These are phyloP conservation scores for Vulpes ferrilata DNA, from an alignment of 2,113 vertebrate species.

Conservation along the genomic window DNA sequence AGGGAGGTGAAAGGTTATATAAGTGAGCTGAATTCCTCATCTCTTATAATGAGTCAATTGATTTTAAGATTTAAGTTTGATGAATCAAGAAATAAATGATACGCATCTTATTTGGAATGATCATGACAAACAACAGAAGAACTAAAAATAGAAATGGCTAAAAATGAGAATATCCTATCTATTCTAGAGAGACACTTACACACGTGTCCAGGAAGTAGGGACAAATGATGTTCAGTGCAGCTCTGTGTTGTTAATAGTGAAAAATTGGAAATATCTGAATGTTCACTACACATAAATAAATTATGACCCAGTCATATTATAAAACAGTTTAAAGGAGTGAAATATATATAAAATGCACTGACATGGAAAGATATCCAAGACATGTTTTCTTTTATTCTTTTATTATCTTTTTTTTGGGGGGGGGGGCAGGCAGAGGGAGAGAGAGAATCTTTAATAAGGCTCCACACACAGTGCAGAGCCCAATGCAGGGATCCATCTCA, in stretches of 20 bases:
- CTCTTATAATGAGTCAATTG: background rate
- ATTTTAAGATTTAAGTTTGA: conserved; percentile 51
- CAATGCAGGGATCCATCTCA: background rate
- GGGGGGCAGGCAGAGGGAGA: background rate
- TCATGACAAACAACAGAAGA: conserved; percentile 27
- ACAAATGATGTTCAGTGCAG: background rate
- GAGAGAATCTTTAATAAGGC: background rate
- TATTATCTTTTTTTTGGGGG: background rate
- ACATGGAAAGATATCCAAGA: conserved; percentile 8
- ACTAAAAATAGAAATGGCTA: background rate
- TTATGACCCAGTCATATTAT: conserved; percentile 1
- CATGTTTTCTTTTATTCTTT: background rate
- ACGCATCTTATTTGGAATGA: conserved; percentile 47
- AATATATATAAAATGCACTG: background rate
- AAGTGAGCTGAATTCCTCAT: conserved; percentile 16
- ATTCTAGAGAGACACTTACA: conserved; percentile 4
- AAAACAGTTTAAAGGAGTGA: conserved; percentile 23
- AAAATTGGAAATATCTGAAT: conserved; percentile 24
- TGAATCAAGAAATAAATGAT: conserved; percentile 48
- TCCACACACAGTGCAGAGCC: background rate
- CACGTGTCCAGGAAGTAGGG: conserved; percentile 32
- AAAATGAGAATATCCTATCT: conserved; percentile 41
- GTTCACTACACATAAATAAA: background rate
- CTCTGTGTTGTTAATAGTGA: background rate
- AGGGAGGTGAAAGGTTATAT: background rate